phyloP scores from a whole-genome alignment of 2,113 vertebrate genomes.

The Gadus chalcogrammus region DNA sequence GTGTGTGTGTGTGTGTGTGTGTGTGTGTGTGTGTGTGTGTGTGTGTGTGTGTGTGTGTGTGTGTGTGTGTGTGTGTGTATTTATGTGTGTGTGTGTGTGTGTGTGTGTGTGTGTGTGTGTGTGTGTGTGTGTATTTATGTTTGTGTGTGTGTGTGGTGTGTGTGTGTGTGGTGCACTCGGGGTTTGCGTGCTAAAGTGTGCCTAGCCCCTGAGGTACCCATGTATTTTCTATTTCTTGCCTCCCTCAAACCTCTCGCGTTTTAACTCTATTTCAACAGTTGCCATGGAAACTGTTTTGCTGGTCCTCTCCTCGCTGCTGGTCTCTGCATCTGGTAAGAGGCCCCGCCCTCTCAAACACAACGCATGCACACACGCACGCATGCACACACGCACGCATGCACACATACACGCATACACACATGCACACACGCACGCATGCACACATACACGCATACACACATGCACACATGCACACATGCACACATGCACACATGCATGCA shows the following conservation, averaged over 20 bases:
- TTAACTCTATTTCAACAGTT: constrained; percentile 65
- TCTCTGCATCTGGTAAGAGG: constrained; percentile 81
- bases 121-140: no score
- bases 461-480: not conserved
- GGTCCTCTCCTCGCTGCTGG: constrained; percentile 83
- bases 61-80: no score
- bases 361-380: not conserved
- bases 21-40: no score
- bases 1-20: no score
- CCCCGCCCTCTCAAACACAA: constrained; percentile 7
- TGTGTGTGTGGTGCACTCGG: no score
- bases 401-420: not conserved
- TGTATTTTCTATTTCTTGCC: constrained; percentile 11
- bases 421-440: not conserved
- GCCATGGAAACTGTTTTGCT: constrained; percentile 87
- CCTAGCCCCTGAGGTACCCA: no score
- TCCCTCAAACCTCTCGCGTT: constrained; percentile 32
- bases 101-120: no score
- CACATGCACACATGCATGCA: not conserved
- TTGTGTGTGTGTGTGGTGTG: no score
- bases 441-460: not conserved
- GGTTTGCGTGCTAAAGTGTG: no score
- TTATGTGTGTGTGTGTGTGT: no score
- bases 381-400: not conserved
- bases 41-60: no score